Evolutionary conservation across 1,140 invertebrate genomes (phyloP).

Genomic region (Orchesella cincta): DNA sequence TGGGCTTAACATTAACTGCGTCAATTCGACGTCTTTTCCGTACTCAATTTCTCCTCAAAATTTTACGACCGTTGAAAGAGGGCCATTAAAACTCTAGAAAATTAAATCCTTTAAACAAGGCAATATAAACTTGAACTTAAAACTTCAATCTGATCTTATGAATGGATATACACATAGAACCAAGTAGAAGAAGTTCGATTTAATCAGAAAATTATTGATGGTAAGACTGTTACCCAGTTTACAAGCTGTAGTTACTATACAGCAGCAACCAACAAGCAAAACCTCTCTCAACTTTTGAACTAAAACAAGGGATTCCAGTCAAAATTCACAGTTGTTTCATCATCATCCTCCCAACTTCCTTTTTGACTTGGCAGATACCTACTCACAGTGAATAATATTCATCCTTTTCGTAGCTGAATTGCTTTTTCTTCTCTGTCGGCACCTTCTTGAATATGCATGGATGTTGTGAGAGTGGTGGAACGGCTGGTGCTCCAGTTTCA

Average conservation of each 20-base stretch:
- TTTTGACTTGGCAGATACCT: background rate
- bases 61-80: background rate
- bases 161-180: background rate
- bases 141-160: background rate
- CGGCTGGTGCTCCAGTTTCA: background rate
- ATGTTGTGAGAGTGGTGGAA: background rate
- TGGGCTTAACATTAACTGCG: no score
- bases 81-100: background rate
- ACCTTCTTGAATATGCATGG: conserved; percentile 8
- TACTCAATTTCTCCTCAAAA: background rate
- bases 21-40: no score
- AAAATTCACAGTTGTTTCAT: background rate
- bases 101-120: conserved; percentile 6
- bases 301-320: background rate
- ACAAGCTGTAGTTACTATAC: conserved; percentile 10
- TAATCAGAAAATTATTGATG: conserved; percentile 28
- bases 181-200: background rate
- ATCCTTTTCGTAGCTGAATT: background rate
- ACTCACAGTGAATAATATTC: background rate
- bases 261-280: background rate
- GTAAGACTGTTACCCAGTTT: conserved; percentile 8
- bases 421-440: conserved; percentile 2
- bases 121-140: background rate
- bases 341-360: background rate
- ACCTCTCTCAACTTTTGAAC: background rate